These are phyloP conservation scores for Orthonevra nobilis DNA, from an alignment of 2,888 invertebrate genomes.

Conservation along the genomic window DNA sequence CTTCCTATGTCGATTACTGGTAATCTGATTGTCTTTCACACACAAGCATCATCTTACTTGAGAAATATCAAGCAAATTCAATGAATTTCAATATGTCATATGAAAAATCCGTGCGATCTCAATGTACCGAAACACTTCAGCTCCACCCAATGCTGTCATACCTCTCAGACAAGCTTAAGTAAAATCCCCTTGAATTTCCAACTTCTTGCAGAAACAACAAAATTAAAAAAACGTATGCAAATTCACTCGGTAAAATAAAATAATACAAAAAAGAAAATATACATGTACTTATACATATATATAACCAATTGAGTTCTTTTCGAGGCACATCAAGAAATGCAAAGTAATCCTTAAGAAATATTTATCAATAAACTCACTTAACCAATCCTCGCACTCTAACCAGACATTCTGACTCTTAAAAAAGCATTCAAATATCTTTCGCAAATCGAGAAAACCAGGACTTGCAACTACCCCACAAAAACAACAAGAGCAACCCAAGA, in stretches of 20 bases:
- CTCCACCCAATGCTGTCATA: too few species aligned
- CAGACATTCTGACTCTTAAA: conserved; percentile 29
- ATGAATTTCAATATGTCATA: too few species aligned
- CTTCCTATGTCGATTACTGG: too few species aligned
- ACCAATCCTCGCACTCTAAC: conserved; percentile 38
- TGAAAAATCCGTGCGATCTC: too few species aligned
- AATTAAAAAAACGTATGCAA: too few species aligned
- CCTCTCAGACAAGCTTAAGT: too few species aligned
- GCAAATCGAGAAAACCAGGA: conserved; percentile 7
- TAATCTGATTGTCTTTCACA: too few species aligned
- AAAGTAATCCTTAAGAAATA: conserved; percentile 18
- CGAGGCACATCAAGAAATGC: not conserved
- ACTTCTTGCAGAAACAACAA: too few species aligned
- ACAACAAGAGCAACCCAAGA: conserved; percentile 10
- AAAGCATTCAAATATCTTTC: conserved; percentile 33
- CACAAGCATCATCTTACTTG: too few species aligned
- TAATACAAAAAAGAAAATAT: conserved; percentile 26
- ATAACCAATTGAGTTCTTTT: conserved; percentile 52
- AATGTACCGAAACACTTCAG: too few species aligned
- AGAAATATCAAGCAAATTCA: too few species aligned
- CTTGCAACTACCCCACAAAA: not conserved
- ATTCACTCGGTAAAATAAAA: conserved; percentile 51
- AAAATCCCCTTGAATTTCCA: conserved; percentile 2
- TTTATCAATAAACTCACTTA: conserved; percentile 50
- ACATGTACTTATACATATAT: too few species aligned